Evolutionary conservation across 2,797 vertebrate species (phyloP), one percentile per base, ranked within the genome.

Genomic region (Holocentrus rufus): DNA sequence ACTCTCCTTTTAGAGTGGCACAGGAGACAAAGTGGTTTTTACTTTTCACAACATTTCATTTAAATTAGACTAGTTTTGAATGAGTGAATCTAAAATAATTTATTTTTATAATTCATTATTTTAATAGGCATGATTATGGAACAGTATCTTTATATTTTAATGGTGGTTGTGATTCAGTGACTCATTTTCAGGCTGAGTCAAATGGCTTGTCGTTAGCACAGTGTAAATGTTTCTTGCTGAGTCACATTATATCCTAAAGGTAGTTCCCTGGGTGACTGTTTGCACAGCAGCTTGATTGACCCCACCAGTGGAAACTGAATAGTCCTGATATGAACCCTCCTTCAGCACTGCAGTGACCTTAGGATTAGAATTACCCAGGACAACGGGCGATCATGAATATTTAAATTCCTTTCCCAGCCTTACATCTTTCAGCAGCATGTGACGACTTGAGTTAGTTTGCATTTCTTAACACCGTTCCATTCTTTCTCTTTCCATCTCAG

Each of bases 401-500:
- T 8, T 67, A 20, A 1, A 39, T 44, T 55, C 31, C 31, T 22
- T n/a, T 31, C 14, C 14, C 5, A 20, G 2, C 39, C 7, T 39
- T 11, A 13, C 25, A 42, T 61, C 31, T 50, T 9, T 23, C 57
- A 50, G 50, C 25, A 34, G 17, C 5, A 18, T 25, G 54, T 69
- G 30, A 22, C 6, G 47, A 18, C 47, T 22, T 10, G 7, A 20
- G 10, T 55, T 7, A 31, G 30, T 25, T 36, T n/a, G 15, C 20
- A 7, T 25, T 60, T 42, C 14, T 74, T 15, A 79, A 30, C 25
- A 11, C 49, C 15, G n/a, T 15, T 27, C 23, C 5, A 18, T n/a
- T 34, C 36, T 27, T 4, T 15, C 3, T 68, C 8, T 8, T 5
- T 10, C 30, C 75, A 0, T 78, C 11, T 74, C 79, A 99, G 98